Base-by-base conservation (phyloP, 2,797 vertebrate species). In the Gorsachius magnificus region DNA sequence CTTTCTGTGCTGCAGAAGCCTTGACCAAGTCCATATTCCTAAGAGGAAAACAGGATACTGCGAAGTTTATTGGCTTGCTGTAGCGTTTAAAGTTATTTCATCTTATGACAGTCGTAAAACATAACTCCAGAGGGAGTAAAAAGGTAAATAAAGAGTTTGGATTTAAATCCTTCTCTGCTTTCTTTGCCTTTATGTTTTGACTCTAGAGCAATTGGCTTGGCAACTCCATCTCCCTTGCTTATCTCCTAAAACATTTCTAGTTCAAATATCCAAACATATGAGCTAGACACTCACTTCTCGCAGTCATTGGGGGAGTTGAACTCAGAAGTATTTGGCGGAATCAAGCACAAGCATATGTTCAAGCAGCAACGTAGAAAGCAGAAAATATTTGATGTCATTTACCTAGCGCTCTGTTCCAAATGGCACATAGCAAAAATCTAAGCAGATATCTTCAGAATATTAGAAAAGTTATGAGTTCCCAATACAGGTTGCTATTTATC, bases 131-230 rank as follows among this genome's bases (percentile, higher is more conserved):
- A 70, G 51, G 61, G 76, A 85, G 46, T 65, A 78, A 85, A 91
- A 95, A 90, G 75, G 87, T 95, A 96, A 95, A 91, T 88, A 92
- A 51, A 89, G 82, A 65, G n/a, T 91, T 92, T 76, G 75, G 31
- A 90, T 85, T 94, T 85, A 86, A 93, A 96, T 92, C 46, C 29
- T 78, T 65, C 43, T 50, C 43, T 92, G 72, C 85, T 95, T 94
- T 92, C 35, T 78, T 89, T 96, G 50, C 18, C 78, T 90, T 91
- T 83, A 56, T 36, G 43, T 43, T 78, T 87, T 91, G 43, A 86
- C 46, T 92, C 58, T 45, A 65, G 65, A 93, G 57, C 51, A 70
- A 92, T 28, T n/a, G 50, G n/a, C 66, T 81, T 83, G 61, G 71
- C 29, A 95, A 78, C 13, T 78, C 46, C 61, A 45, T 69, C 60